These are phyloP conservation scores for Ctenoplectra terminalis DNA, from an alignment of 1,140 invertebrate genomes.

Conservation along the genomic window DNA sequence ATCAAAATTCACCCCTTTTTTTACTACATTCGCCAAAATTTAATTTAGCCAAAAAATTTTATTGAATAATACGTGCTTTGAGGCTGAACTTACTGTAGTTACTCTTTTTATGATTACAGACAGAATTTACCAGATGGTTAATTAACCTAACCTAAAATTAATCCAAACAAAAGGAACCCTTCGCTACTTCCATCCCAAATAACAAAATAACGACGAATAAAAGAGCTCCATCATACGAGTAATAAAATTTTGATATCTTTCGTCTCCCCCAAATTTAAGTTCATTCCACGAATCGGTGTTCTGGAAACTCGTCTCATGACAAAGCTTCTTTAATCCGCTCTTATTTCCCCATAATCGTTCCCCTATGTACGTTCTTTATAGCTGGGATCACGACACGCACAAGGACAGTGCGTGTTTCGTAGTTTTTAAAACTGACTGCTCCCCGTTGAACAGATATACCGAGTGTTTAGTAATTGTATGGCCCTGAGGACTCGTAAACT, in stretches of 20 bases:
- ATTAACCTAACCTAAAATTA: too few relatives aligned
- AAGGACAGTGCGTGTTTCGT: conserved; percentile 14
- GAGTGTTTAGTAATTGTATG: conserved; percentile 11
- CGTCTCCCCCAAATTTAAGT: too few relatives aligned
- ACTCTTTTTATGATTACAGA: too few relatives aligned
- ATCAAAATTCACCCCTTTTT: too few relatives aligned
- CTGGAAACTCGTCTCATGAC: not conserved
- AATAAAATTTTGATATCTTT: not conserved
- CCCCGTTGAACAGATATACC: not conserved
- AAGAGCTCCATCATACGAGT: not conserved
- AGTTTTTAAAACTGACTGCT: conserved; percentile 23
- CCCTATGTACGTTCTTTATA: conserved; percentile 46
- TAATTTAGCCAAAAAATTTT: too few relatives aligned
- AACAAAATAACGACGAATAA: too few relatives aligned
- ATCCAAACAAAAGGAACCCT: too few relatives aligned
- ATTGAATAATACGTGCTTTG: too few relatives aligned
- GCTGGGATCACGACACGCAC: conserved; percentile 26
- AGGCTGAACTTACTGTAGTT: too few relatives aligned
- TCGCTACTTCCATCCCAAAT: too few relatives aligned
- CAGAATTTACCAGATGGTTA: too few relatives aligned
- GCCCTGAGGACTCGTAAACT: conserved; percentile 41
- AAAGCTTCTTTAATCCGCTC: conserved; percentile 47
- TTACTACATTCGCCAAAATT: too few relatives aligned
- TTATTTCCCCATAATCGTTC: conserved; percentile 50
- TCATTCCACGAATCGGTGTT: not conserved